Evolutionary conservation across 2,888 invertebrate species (phyloP).

Genomic region (Lasioglossum zephyrum): DNA sequence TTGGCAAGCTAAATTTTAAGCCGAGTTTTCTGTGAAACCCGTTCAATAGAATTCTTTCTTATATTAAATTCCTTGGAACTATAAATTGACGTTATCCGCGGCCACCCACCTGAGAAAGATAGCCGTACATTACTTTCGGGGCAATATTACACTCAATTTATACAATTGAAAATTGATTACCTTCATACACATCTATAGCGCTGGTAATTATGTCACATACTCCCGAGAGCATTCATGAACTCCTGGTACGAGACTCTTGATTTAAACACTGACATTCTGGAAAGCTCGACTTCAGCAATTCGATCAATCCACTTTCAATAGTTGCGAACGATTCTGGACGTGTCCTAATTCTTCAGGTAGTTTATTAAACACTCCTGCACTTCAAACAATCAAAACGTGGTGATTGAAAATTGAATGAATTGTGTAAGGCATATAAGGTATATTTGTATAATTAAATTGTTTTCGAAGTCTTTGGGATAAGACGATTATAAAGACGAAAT

Average conservation of each 20-base stretch:
- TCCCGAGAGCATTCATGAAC: slow-evolving; percentile 15
- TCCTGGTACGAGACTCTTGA: background rate
- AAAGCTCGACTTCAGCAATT: background rate
- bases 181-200: slow-evolving; percentile 12
- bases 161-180: slow-evolving; percentile 31
- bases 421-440: too few species aligned
- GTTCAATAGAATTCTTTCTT: background rate
- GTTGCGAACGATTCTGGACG: background rate
- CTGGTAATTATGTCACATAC: slow-evolving; percentile 17
- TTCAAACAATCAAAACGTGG: background rate
- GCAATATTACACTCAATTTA: slow-evolving; percentile 8
- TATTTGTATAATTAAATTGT: too few species aligned
- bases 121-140: slow-evolving; percentile 1
- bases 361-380: background rate
- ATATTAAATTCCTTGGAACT: background rate
- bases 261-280: background rate
- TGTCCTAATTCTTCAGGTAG: background rate
- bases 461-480: background rate
- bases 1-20: background rate
- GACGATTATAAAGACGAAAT: background rate
- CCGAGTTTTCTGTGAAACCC: background rate
- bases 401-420: background rate
- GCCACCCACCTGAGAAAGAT: background rate
- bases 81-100: background rate
- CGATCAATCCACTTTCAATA: slow-evolving; percentile 6